Evolutionary conservation across 2,888 invertebrate species (phyloP), one percentile per base, ranked within the genome.

Genomic region (Rotaria magnacalcarata): DNA sequence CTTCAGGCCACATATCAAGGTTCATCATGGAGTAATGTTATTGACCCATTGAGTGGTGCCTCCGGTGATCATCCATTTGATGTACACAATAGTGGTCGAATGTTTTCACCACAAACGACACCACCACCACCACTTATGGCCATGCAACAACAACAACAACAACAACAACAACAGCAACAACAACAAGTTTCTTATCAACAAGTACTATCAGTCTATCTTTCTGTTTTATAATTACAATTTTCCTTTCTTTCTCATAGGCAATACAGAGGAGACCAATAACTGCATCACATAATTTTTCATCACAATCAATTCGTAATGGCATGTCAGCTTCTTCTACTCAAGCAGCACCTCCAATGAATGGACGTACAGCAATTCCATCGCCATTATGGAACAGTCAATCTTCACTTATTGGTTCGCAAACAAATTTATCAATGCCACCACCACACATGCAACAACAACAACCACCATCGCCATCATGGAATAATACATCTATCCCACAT

Each of bases 371-470:
- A 47, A 43, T 47, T n/a, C 80, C 43, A 80, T 80, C 80, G 1
- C 80, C 43, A 47, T n/a, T 80, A n/a, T 80, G 80, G 80, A 80
- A 80, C n/a, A 80, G 47, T 80, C 80, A 80, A 80, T 47, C 11
- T 47, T n/a, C n/a, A 27, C 34, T n/a, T n/a, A n/a, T 27, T 27
- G 67, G 67, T 67, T 11, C 47, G 47, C 80, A 80, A 80, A 43
- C 80, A 47, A 80, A 43, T 47, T 19, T 67, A 7, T 80, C 80
- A 34, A 80, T 80, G 80, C 80, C 80, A n/a, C 47, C 80, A 80
- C n/a, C 80, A 14, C 80, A 80, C n/a, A 80, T 80, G 21, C 80
- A 80, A n/a, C 80, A 80, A 67, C 58, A 58, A 58, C 67, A 67
- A 67, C 67, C 67, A 34, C 67, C 67, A 41, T 67, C 67, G 34